phyloP scores from a whole-genome alignment of 2,113 vertebrate species.

The Ginglymostoma cirratum region DNA sequence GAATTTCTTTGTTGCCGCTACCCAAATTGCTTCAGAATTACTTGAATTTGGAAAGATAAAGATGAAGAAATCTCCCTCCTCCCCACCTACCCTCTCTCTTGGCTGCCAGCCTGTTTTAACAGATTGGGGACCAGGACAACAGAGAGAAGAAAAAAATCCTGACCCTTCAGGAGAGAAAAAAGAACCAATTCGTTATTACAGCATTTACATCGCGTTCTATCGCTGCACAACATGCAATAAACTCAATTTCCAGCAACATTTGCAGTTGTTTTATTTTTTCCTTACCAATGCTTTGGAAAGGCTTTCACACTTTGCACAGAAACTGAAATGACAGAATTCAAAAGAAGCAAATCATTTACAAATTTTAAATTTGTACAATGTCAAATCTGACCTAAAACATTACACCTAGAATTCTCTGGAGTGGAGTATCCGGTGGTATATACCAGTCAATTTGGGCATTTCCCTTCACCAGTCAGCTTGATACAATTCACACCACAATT shows the following conservation, averaged over 20 bases:
- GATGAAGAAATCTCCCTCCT: not conserved
- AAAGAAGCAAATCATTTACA: not conserved
- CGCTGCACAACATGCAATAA: slow-evolving; percentile 25
- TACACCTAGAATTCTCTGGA: not conserved
- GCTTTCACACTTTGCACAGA: not conserved
- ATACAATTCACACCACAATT: not conserved
- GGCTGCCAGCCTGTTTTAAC: not conserved
- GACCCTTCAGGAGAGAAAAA: slow-evolving; percentile 26
- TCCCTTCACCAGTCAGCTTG: not conserved
- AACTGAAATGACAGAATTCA: not conserved
- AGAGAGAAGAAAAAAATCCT: not conserved
- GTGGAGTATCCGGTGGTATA: no score
- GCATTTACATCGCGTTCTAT: not conserved
- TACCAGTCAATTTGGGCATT: not conserved
- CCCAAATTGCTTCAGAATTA: slow-evolving; percentile 49
- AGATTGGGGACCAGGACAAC: slow-evolving; percentile 15
- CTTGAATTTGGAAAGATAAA: slow-evolving; percentile 51
- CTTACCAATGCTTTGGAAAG: not conserved
- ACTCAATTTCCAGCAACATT: slow-evolving; percentile 19
- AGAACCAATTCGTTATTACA: slow-evolving; percentile 22
- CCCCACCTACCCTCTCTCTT: not conserved
- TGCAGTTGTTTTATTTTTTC: not conserved
- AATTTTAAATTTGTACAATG: not conserved
- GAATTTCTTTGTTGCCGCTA: slow-evolving; percentile 50
- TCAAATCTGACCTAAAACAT: not conserved